Conservation (phyloP, 53 echinoderm and acorn worm genomes). For the Paracentrotus lividus region DNA sequence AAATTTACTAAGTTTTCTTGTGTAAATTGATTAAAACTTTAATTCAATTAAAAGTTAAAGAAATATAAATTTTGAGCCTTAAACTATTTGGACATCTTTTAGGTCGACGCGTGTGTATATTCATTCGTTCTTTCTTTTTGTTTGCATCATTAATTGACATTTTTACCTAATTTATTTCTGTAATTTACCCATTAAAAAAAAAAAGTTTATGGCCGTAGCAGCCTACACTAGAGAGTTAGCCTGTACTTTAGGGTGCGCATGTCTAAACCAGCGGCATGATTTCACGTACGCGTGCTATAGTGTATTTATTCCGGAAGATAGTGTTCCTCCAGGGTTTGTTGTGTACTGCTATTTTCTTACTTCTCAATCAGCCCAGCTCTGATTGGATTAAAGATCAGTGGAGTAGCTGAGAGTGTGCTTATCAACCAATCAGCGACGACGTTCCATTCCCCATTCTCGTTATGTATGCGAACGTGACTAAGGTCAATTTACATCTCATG, state of each 20-base stretch:
- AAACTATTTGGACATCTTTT: background rate
- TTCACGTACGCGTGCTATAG: constrained; percentile 68
- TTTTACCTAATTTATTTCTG: background rate
- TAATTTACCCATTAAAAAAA: too few species aligned
- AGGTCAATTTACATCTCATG: constrained; percentile 78
- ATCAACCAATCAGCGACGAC: constrained; percentile 73
- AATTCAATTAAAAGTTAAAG: background rate
- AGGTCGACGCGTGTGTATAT: background rate
- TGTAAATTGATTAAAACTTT: background rate
- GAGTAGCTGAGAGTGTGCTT: background rate
- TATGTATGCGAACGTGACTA: constrained; percentile 84
- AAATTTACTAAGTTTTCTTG: too few species aligned
- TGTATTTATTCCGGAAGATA: constrained; percentile 70
- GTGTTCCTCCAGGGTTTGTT: constrained; percentile 73
- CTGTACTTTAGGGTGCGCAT: constrained; percentile 54
- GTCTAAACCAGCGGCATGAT: constrained; percentile 57
- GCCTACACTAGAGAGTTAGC: constrained; percentile 65
- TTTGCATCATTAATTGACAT: too few species aligned
- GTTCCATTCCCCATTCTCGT: constrained; percentile 59
- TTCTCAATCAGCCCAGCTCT: background rate
- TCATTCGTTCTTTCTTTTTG: background rate
- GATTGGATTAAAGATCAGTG: constrained; percentile 37
- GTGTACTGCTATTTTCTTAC: constrained; percentile 2
- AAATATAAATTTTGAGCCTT: background rate
- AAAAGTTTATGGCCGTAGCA: constrained; percentile 42